Conservation (phyloP, 1,140 invertebrate species). For the Pseudomyrmex sp. region DNA sequence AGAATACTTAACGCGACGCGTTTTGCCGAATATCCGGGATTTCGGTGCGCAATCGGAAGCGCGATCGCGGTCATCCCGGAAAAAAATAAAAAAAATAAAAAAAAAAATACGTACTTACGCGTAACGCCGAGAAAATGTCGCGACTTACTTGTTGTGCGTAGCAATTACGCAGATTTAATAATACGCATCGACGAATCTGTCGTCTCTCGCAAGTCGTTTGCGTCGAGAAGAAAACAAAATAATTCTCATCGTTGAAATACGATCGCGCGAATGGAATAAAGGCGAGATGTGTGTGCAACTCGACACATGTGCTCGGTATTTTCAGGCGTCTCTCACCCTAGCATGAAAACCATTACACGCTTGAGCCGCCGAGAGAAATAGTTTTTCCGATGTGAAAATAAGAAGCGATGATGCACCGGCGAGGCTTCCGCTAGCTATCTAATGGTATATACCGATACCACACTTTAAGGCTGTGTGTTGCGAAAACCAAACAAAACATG, state of each 20-base stretch:
- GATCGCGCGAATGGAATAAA: slow-evolving; percentile 22
- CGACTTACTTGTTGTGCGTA: neutral
- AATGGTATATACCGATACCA: neutral
- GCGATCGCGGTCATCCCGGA: neutral
- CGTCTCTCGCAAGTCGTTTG: neutral
- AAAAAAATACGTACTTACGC: neutral
- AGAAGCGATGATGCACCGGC: neutral
- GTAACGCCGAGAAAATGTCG: too few species aligned
- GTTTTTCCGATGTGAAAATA: slow-evolving; percentile 7
- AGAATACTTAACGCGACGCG: neutral
- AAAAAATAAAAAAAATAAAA: neutral
- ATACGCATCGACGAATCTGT: neutral
- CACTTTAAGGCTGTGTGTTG: neutral
- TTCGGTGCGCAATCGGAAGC: neutral
- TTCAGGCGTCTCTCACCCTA: neutral
- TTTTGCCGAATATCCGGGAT: neutral
- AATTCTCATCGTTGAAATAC: neutral
- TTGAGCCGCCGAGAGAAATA: slow-evolving; percentile 5
- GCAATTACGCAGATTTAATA: slow-evolving; percentile 18
- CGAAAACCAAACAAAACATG: neutral
- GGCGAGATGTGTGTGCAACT: neutral
- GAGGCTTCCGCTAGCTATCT: neutral
- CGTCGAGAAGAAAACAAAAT: neutral
- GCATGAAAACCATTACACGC: neutral
- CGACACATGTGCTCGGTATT: slow-evolving; percentile 5